A percentile compares a stretch with the other conserved stretches of the same genome.
Evolutionary conservation across 1,140 invertebrate genomes (phyloP).

Genomic region (Drosophila sucinea): DNA sequence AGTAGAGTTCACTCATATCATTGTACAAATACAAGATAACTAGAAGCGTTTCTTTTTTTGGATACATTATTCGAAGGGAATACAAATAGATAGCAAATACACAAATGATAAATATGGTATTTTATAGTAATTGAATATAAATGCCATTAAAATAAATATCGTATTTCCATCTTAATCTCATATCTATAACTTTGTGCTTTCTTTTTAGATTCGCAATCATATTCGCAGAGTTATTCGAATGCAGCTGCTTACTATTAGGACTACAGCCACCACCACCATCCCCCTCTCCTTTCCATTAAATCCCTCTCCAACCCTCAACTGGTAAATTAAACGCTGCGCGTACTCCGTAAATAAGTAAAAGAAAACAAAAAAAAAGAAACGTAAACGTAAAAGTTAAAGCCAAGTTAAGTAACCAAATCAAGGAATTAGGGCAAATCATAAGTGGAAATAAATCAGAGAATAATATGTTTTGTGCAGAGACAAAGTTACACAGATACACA

Average conservation of each 20-base stretch:
- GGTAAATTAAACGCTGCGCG: slow-evolving; percentile 75
- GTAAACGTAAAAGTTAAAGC: slow-evolving; percentile 4
- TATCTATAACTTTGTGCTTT: background rate
- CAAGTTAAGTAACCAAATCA: slow-evolving; percentile 65
- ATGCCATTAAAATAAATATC: no score
- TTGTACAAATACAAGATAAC: no score
- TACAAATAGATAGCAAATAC: no score
- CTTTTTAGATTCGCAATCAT: slow-evolving; percentile 74
- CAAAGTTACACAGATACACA: slow-evolving; percentile 56
- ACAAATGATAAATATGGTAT: no score
- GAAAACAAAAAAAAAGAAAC: background rate
- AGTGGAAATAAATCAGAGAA: slow-evolving; percentile 40
- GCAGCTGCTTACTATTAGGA: slow-evolving; percentile 80
- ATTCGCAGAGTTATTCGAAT: slow-evolving; percentile 79
- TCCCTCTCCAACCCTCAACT: slow-evolving; percentile 32
- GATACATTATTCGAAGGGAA: no score
- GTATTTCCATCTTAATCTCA: no score
- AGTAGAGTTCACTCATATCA: no score
- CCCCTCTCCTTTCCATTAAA: slow-evolving; percentile 23
- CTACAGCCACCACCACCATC: slow-evolving; percentile 26
- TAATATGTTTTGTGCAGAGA: slow-evolving; percentile 57
- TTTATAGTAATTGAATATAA: no score
- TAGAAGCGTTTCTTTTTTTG: no score
- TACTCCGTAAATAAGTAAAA: slow-evolving; percentile 51
- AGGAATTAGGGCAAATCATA: slow-evolving; percentile 61